Conservation (phyloP, 2,888 invertebrate genomes). For the Caenorhabditis sulstoni region DNA sequence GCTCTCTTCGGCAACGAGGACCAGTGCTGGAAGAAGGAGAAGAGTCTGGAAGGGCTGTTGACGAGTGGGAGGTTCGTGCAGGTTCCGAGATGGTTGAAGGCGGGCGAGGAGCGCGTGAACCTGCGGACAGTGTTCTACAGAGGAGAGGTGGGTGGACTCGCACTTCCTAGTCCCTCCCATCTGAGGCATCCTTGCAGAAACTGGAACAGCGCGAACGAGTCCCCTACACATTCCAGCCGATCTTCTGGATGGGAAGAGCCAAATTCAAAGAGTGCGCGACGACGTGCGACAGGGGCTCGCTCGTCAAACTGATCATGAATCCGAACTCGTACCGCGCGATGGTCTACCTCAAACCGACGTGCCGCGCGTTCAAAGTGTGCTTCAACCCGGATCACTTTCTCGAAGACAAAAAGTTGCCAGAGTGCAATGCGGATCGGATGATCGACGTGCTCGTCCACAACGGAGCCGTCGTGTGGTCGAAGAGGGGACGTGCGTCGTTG, state of each 20-base stretch:
- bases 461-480: slow-evolving; percentile 23
- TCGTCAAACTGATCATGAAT: slow-evolving; percentile 21
- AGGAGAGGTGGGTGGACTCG: slow-evolving; percentile 10
- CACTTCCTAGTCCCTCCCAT: not conserved
- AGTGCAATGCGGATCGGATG: not conserved
- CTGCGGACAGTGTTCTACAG: not conserved
- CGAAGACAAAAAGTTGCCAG: not conserved
- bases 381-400: not conserved
- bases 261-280: not conserved
- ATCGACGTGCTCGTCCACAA: slow-evolving; percentile 26
- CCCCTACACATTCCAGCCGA: not conserved
- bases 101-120: not conserved
- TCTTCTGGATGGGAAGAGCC: not conserved
- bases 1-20: slow-evolving; percentile 29
- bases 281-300: slow-evolving; percentile 12
- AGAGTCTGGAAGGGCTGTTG: not conserved
- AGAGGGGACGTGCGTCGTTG: slow-evolving; percentile 26
- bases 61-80: not conserved
- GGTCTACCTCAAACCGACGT: slow-evolving; percentile 13
- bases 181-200: slow-evolving; percentile 14
- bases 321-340: not conserved
- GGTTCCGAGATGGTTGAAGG: slow-evolving; percentile 33
- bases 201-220: slow-evolving; percentile 16
- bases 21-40: not conserved
- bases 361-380: slow-evolving; percentile 22